Conservation (phyloP, 2,797 vertebrate genomes). For the Jordanella pulchra region DNA sequence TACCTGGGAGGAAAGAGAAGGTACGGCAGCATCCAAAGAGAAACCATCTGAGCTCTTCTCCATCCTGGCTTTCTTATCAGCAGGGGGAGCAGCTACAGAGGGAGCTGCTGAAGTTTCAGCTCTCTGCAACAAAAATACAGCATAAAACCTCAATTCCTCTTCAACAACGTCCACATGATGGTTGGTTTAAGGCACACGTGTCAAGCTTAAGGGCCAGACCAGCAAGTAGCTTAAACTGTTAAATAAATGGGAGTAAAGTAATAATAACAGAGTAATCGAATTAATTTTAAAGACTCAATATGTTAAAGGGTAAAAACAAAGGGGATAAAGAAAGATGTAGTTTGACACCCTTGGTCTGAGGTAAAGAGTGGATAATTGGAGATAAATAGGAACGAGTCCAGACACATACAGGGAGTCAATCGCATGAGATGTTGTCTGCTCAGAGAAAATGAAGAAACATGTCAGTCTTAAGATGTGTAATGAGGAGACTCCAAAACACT, state of each 20-base stretch:
- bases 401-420: background rate
- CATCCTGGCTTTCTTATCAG: conserved; percentile 77
- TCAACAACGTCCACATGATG: too few relatives aligned
- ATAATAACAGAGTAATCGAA: too few relatives aligned
- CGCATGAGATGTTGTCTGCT: background rate
- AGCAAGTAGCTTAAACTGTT: too few relatives aligned
- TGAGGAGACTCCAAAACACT: background rate
- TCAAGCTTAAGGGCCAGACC: too few relatives aligned
- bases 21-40: conserved; percentile 42
- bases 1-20: conserved; percentile 36
- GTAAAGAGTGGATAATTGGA: background rate
- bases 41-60: conserved; percentile 50
- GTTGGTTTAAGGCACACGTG: too few relatives aligned
- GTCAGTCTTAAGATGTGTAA: background rate
- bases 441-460: background rate
- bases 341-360: background rate
- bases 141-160: background rate
- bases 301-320: too few relatives aligned
- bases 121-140: conserved; percentile 41
- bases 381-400: background rate
- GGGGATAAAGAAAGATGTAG: too few relatives aligned
- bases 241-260: too few relatives aligned
- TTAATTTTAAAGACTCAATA: too few relatives aligned
- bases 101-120: conserved; percentile 19
- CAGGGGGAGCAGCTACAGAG: conserved; percentile 59